Conservation (phyloP, 2,888 invertebrate genomes). For the Napeogenes inachia region DNA sequence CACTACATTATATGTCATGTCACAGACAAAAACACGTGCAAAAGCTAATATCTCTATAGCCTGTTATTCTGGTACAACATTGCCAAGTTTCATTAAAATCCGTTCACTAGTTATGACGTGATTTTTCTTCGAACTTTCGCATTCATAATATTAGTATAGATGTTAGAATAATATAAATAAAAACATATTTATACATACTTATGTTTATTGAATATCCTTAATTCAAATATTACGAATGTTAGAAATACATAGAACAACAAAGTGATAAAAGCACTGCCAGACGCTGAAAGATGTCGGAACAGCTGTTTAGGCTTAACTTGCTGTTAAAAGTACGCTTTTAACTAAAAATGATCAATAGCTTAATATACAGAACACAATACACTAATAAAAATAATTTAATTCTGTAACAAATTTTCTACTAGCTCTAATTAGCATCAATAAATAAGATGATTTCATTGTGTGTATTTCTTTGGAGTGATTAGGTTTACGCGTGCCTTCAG, state of each 20-base stretch:
- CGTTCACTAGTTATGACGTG: too few species aligned
- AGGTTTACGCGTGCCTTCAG: constrained; percentile 19
- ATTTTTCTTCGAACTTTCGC: too few species aligned
- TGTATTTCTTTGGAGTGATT: constrained; percentile 58
- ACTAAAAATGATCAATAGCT: constrained; percentile 52
- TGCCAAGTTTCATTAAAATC: too few species aligned
- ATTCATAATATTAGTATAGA: too few species aligned
- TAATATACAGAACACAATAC: constrained; percentile 70
- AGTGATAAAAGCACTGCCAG: constrained; percentile 46
- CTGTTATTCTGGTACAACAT: too few species aligned
- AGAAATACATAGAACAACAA: constrained; percentile 53
- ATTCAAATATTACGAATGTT: constrained; percentile 54
- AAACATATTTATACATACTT: constrained; percentile 49
- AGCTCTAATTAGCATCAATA: constrained; percentile 69
- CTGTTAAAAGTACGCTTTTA: constrained; percentile 51
- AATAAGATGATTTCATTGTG: constrained; percentile 69
- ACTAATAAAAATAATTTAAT: constrained; percentile 70
- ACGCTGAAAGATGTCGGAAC: constrained; percentile 42
- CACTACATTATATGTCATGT: too few species aligned
- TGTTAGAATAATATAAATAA: constrained; percentile 15
- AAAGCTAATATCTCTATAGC: too few species aligned
- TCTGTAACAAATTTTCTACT: constrained; percentile 62
- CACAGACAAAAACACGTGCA: too few species aligned
- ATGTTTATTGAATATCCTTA: constrained; percentile 68
- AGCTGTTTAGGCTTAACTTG: constrained; percentile 64